Evolutionary conservation across 1,140 invertebrate genomes (phyloP), one percentile per base, ranked within the genome.

Genomic region (Drosophila ficusphila): DNA sequence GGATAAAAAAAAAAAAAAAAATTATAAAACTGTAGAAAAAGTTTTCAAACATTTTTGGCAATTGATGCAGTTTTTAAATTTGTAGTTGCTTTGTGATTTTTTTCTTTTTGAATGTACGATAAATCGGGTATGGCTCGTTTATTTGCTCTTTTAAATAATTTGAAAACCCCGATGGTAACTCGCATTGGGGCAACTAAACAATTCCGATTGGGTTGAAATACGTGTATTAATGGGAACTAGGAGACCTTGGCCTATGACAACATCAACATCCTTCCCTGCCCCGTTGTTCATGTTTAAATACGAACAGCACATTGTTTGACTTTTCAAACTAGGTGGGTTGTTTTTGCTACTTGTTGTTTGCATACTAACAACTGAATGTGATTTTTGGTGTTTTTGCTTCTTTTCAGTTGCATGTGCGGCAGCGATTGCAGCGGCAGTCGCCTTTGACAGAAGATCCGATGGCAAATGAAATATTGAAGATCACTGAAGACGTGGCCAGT

Each of bases 401-500:
- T 67, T 29, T 6, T 71, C 60, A 25, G 14, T 41, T 25, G 42
- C 41, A 18, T 81, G 49, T 7, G 69, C 49, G 4, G 57, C 60
- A 41, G 53, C 52, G 33, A 69, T 65, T 31, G 42, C 76, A 6
- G 60, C 77, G 12, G 64, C 73, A 23, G 77, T 60, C 9, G 64
- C 60, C 21, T 78, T 88, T 9, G 83, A 89, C 9, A 88, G 39
- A 14, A 82, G 33, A n/a, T 76, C 47, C 8, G 70, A 52, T 21
- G 64, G 48, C 23, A 88, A 78, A 42, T 65, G 65, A 90, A 93
- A 93, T 54, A 94, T 92, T 92, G 93, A 93, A 75, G 94, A 94
- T 98, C 97, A 99, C 96, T 99, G 98, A 92, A 99, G 94, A 90
- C 98, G 93, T 6, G 97, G 96, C 98, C 98, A 99, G 92, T 99